These are phyloP conservation scores for Orcinus orca DNA, from an alignment of 2,113 vertebrate genomes.

Conservation along the genomic window DNA sequence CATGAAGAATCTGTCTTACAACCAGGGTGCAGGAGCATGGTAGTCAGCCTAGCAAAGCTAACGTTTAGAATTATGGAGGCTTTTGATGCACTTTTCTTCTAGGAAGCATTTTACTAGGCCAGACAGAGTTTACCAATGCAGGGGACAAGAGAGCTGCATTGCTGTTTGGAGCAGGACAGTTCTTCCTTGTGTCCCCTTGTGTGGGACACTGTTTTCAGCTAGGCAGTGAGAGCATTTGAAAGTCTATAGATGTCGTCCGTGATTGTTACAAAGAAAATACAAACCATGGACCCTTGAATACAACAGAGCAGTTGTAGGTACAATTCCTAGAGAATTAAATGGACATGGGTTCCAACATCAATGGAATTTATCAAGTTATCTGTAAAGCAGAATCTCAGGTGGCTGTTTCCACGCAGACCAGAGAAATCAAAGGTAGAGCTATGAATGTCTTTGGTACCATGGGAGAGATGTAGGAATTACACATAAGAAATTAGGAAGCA, in stretches of 20 bases:
- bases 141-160: neutral
- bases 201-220: conserved; percentile 2
- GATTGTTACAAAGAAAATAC: conserved; percentile 15
- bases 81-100: neutral
- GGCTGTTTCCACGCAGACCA: neutral
- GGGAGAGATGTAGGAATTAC: neutral
- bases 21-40: fast-evolving
- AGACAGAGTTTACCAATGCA: neutral
- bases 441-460: neutral
- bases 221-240: neutral
- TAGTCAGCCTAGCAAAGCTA: neutral
- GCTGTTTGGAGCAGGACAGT: neutral
- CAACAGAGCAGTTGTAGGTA: neutral
- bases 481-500: neutral
- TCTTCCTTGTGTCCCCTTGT: neutral
- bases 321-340: conserved; percentile 1
- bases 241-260: neutral
- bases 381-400: neutral
- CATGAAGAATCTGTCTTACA: neutral
- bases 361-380: neutral
- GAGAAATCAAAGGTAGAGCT: conserved; percentile 1
- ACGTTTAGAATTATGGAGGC: neutral
- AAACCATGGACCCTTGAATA: neutral
- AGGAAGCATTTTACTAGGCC: neutral
- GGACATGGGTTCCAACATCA: neutral